Base-by-base conservation (phyloP, 2,888 invertebrate species). In the Lycophotia porphyrea region DNA sequence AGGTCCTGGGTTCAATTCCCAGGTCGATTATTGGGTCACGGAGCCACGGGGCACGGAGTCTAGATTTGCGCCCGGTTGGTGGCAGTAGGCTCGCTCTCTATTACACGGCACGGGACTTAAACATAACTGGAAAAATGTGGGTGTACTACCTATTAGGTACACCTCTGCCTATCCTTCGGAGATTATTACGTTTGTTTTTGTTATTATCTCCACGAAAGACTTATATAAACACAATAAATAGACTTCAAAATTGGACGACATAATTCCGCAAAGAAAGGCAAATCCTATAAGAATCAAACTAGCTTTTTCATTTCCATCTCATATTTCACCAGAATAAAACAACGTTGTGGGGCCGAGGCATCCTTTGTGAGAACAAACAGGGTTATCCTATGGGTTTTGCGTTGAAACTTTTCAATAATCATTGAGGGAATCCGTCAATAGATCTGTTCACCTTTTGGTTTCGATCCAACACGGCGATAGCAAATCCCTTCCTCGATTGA, bases 351-450 rank as follows among this genome's bases (percentile, higher is more conserved):
- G 87, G 88, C 87, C 89, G 90, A 91, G 87, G 89, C 87, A 87
- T 81, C 88, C 89, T 91, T 93, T 93, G 92, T 93, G 91, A 89
- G 89, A 81, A 77, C 87, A 90, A 91, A 91, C 86, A 85, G 83
- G 86, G 90, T 90, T 91, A 91, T 90, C 90, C 87, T 68, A 47
- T 61, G 90, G 92, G 81, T 88, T 91, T 90, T 82, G 83, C 79
- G 82, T 83, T 82, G 88, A 89, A 93, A 93, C 88, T 94, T 94
- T 94, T 94, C 94, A 94, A 95, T 95, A 93, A 94, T 93, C 94
- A 94, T 95, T 93, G 90, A 90, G 90, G 86, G 87, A 94, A 94
- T 94, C 93, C 94, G 93, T 92, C 90, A 92, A 85, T 90, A 87
- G 89, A 91, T 91, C 86, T 85, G 84, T 86, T 89, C 88, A 89